A percentile compares a stretch with the other conserved stretches of the same genome.
phyloP scores from a whole-genome alignment of 2,797 vertebrate genomes.

The Erethizon dorsatum region DNA sequence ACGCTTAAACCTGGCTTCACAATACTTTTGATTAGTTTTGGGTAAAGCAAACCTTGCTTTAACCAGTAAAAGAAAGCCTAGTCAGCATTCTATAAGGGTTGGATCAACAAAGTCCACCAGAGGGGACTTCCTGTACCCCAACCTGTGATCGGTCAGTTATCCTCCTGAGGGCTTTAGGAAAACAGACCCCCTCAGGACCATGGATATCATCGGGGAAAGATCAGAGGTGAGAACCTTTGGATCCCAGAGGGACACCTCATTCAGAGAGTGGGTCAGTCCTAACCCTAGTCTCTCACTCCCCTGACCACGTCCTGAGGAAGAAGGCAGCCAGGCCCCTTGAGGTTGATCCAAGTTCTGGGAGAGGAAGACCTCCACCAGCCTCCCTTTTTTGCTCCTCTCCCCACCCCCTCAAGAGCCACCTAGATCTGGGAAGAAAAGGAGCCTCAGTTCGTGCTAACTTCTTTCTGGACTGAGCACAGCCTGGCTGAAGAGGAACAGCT shows the following conservation, averaged over 20 bases:
- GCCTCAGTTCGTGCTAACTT: neutral
- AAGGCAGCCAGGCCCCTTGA: neutral
- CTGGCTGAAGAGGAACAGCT: conserved; percentile 36
- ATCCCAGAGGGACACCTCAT: neutral
- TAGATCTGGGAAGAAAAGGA: neutral
- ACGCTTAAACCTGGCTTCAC: conserved; percentile 48
- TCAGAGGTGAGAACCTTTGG: neutral
- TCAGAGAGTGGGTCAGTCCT: neutral
- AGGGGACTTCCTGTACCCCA: neutral
- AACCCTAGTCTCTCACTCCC: neutral
- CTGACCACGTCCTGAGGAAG: neutral
- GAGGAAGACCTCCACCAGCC: neutral
- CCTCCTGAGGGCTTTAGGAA: neutral
- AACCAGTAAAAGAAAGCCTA: conserved; percentile 9
- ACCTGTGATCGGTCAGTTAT: neutral
- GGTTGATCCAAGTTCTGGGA: neutral
- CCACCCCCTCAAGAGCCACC: neutral
- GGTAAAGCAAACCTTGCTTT: conserved; percentile 41
- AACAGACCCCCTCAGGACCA: neutral
- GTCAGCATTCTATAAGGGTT: neutral
- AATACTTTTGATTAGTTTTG: neutral
- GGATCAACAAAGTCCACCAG: neutral
- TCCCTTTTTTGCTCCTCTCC: neutral
- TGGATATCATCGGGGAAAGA: neutral
- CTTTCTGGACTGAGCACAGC: neutral